Percentiles rank a stretch among this genome's conserved stretches.
Conservation (phyloP, 2,888 invertebrate species). For the Volucella inanis region DNA sequence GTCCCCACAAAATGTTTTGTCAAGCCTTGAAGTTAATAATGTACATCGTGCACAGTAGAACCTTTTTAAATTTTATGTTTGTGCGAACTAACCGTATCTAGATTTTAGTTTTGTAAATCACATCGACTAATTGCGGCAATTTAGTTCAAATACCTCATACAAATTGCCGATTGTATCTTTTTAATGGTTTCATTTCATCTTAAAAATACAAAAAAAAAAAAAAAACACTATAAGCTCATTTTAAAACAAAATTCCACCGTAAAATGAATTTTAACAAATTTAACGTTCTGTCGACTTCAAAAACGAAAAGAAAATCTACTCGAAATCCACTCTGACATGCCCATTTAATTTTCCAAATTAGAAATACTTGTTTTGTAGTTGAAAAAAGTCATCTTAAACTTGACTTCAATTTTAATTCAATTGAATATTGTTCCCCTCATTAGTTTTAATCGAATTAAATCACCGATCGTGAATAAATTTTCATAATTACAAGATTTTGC, state of each 20-base stretch:
- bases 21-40: no score
- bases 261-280: slow-evolving; percentile 27
- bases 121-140: no score
- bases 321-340: slow-evolving; percentile 36
- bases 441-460: slow-evolving; percentile 33
- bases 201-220: not conserved
- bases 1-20: no score
- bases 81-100: no score
- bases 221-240: slow-evolving; percentile 7
- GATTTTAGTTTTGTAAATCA: no score
- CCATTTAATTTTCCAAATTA: slow-evolving; percentile 59
- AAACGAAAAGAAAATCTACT: slow-evolving; percentile 2
- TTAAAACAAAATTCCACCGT: slow-evolving; percentile 27
- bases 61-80: no score
- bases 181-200: no score
- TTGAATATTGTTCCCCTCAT: not conserved
- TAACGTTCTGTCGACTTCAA: slow-evolving; percentile 30
- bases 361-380: slow-evolving; percentile 36
- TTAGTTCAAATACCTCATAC: no score
- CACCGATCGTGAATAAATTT: slow-evolving; percentile 13
- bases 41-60: no score
- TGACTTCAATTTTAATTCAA: slow-evolving; percentile 5
- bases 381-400: slow-evolving; percentile 33
- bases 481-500: no score
- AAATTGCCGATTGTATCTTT: no score